phyloP scores from a whole-genome alignment of 2,797 vertebrate species.

The Ispidina picta region DNA sequence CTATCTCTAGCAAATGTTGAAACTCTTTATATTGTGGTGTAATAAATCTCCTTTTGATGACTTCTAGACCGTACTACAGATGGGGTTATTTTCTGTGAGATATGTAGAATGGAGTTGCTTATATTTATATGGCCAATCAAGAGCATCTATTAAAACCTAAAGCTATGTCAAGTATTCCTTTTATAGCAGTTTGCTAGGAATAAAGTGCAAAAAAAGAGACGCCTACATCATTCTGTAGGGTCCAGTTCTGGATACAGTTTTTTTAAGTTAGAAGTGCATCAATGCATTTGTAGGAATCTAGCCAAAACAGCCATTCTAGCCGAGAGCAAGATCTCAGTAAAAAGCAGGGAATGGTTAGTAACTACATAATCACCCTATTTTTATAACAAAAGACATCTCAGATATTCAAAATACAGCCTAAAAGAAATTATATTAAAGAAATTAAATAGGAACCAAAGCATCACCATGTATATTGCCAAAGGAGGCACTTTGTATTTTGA shows the following conservation, averaged over 20 bases:
- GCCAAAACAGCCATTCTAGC: conserved; percentile 60
- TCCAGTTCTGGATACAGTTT: not conserved
- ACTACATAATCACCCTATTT: conserved; percentile 57
- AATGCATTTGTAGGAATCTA: conserved; percentile 21
- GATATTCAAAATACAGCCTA: conserved; percentile 68
- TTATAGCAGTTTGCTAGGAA: conserved; percentile 1
- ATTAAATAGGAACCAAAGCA: conserved; percentile 76
- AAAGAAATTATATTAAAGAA: conserved; percentile 61
- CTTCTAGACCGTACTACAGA: not conserved
- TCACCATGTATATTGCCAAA: conserved; percentile 79
- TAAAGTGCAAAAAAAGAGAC: conserved; percentile 43
- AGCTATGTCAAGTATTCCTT: conserved; percentile 23
- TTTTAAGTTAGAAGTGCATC: conserved; percentile 2
- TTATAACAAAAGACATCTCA: conserved; percentile 52
- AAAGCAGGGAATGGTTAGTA: conserved; percentile 34
- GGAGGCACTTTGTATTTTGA: conserved; percentile 78
- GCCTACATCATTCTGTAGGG: conserved; percentile 50
- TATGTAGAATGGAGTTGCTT: not conserved
- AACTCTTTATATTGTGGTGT: not conserved
- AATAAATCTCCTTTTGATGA: not conserved
- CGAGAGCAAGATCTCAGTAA: conserved; percentile 56
- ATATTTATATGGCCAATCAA: not conserved
- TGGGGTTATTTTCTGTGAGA: not conserved
- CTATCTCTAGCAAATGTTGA: conserved; percentile 12
- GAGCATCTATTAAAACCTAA: conserved; percentile 18